Conservation (phyloP, 2,113 vertebrate species). For the Pipa parva region DNA sequence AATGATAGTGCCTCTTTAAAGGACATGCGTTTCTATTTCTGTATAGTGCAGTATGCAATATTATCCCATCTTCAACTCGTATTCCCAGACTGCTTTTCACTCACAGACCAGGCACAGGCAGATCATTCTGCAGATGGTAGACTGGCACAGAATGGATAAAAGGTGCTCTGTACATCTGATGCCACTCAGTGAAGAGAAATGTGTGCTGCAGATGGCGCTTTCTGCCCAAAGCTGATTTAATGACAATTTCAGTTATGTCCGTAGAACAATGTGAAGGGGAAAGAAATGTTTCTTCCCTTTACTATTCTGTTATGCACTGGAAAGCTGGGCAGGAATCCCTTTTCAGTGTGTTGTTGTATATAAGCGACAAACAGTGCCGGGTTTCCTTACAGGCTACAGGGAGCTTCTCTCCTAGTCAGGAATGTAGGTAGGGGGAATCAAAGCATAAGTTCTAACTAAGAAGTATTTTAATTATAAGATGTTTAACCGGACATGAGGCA, state of each 20-base stretch:
- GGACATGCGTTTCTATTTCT: not conserved
- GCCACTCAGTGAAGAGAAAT: constrained; percentile 12
- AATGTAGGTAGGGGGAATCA: no score
- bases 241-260: not conserved
- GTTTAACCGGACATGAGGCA: no score
- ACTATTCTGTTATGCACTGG: no score
- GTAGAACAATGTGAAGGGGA: not conserved
- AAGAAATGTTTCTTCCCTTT: no score
- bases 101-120: constrained; percentile 13
- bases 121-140: constrained; percentile 23
- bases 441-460: no score
- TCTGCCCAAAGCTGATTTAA: not conserved
- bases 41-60: not conserved
- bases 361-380: no score
- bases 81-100: constrained; percentile 18
- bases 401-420: no score
- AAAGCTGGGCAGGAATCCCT: no score
- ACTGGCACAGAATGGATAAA: constrained; percentile 25
- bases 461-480: no score
- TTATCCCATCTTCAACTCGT: not conserved
- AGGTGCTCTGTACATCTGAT: constrained; percentile 33
- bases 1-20: no score
- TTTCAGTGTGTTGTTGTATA: no score
- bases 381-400: no score
- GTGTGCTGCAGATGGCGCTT: constrained; percentile 31